Conservation (phyloP, 2,888 invertebrate species). For the Philaethria dido region DNA sequence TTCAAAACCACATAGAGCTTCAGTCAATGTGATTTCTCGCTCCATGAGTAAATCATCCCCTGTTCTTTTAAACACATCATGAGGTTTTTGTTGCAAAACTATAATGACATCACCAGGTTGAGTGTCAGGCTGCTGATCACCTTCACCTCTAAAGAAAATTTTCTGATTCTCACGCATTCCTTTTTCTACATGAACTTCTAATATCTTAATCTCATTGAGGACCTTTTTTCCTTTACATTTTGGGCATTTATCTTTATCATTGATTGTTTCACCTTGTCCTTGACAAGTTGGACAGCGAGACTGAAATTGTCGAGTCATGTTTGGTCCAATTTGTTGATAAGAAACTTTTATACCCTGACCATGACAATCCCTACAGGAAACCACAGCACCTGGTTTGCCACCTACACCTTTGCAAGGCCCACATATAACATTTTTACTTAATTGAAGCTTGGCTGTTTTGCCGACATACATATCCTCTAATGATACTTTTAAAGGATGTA, state of each 20-base stretch:
- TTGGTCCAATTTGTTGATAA: constrained; percentile 87
- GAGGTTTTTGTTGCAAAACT: constrained; percentile 91
- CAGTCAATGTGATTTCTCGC: constrained; percentile 90
- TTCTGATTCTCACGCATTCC: constrained; percentile 95
- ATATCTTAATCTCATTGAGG: constrained; percentile 90
- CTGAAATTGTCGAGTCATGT: constrained; percentile 86
- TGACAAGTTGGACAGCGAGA: constrained; percentile 85
- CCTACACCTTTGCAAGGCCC: constrained; percentile 90
- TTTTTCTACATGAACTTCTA: constrained; percentile 94
- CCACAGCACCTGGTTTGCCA: constrained; percentile 87
- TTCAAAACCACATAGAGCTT: constrained; percentile 95
- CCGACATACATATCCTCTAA: constrained; percentile 96
- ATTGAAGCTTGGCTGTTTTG: constrained; percentile 91
- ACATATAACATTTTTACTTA: constrained; percentile 93
- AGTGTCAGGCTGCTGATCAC: constrained; percentile 94
- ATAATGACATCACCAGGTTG: constrained; percentile 96
- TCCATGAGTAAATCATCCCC: constrained; percentile 90
- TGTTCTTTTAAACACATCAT: constrained; percentile 90
- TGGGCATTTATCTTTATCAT: constrained; percentile 92
- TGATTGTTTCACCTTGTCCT: constrained; percentile 89
- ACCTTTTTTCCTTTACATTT: constrained; percentile 94
- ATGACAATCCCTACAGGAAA: constrained; percentile 88
- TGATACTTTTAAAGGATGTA: constrained; percentile 92
- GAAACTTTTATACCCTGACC: constrained; percentile 91
- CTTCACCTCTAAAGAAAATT: constrained; percentile 93